Evolutionary conservation across 2,888 invertebrate genomes (phyloP), one percentile per base, ranked within the genome.

Genomic region (Rhogogaster chlorosoma): DNA sequence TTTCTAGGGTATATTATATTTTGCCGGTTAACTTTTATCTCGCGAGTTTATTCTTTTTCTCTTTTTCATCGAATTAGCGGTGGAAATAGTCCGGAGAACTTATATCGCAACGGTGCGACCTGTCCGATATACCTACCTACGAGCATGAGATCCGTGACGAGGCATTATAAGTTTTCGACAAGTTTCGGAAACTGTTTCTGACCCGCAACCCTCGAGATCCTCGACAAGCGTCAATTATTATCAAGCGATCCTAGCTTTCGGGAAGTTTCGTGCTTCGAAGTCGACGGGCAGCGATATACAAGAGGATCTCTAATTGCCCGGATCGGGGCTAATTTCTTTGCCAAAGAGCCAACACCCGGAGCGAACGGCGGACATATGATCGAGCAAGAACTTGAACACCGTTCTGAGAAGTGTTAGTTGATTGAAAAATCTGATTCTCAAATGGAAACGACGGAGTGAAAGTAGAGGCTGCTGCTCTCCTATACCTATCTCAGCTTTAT

Each of bases 201-300:
- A 42, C 73, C 42, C n/a, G 10, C 22, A n/a, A 73, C 73, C 73
- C 73, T 73, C 26, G 42, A 26, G 73, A 73, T 73, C 73, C 73
- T 73, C 73, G 73, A 73, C 38, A 73, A 73, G 73, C 73, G 73
- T 73, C 73, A 73, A 73, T 73, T 73, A 73, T 42, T 73, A 73
- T 73, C 73, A 73, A 73, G 73, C 7, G 73, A 42, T 73, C 73
- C 73, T 73, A 42, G 42, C 73, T 73, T 42, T 7, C 73, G 73
- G 73, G 6, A 73, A 73, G 42, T 73, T 73, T 42, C 42, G 42
- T 42, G 42, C 38, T 73, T 73, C 73, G 42, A 15, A 42, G 12
- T 42, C 26, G 42, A 73, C 73, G 73, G 26, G 38, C 26, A 26
- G 42, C 22, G 42, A 73, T 73, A 38, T 73, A 73, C 38, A 73